Evolutionary conservation across 2,888 invertebrate genomes (phyloP).

Genomic region (Nemotelus pantherinus): DNA sequence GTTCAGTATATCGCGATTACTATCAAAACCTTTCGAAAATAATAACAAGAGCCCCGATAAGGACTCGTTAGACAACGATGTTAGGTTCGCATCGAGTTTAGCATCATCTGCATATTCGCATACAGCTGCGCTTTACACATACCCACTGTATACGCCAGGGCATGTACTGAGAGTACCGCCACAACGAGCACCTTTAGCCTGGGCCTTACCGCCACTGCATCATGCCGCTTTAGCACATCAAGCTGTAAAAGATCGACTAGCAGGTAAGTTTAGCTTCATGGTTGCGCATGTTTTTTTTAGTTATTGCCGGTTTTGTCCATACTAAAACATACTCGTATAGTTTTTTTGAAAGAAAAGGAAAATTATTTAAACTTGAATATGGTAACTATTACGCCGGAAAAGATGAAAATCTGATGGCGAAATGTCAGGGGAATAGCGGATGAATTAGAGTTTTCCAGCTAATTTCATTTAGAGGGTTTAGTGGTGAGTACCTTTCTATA

Average conservation of each 20-base stretch:
- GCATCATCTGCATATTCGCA: slow-evolving; percentile 63
- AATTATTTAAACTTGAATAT: too few relatives aligned
- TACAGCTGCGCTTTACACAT: slow-evolving; percentile 62
- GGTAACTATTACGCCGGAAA: too few relatives aligned
- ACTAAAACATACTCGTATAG: too few relatives aligned
- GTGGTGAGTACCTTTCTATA: too few relatives aligned
- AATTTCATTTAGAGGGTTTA: too few relatives aligned
- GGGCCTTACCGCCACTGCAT: slow-evolving; percentile 66
- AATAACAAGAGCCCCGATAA: slow-evolving; percentile 62
- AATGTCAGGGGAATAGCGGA: too few relatives aligned
- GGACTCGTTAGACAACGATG: slow-evolving; percentile 62
- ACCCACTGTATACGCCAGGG: slow-evolving; percentile 68
- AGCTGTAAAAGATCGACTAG: slow-evolving; percentile 83
- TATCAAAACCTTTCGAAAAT: slow-evolving; percentile 80
- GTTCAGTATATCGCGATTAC: slow-evolving; percentile 83
- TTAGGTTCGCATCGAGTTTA: slow-evolving; percentile 63
- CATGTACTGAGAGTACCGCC: slow-evolving; percentile 86
- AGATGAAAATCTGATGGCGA: too few relatives aligned
- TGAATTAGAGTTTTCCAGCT: too few relatives aligned
- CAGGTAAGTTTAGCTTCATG: slow-evolving; percentile 70
- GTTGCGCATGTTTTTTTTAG: too few relatives aligned
- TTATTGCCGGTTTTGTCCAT: too few relatives aligned
- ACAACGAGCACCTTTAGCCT: slow-evolving; percentile 67
- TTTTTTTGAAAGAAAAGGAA: too few relatives aligned
- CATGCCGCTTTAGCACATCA: slow-evolving; percentile 81